Base-by-base conservation (phyloP, 2,113 vertebrate genomes). In the Chloebia gouldiae region DNA sequence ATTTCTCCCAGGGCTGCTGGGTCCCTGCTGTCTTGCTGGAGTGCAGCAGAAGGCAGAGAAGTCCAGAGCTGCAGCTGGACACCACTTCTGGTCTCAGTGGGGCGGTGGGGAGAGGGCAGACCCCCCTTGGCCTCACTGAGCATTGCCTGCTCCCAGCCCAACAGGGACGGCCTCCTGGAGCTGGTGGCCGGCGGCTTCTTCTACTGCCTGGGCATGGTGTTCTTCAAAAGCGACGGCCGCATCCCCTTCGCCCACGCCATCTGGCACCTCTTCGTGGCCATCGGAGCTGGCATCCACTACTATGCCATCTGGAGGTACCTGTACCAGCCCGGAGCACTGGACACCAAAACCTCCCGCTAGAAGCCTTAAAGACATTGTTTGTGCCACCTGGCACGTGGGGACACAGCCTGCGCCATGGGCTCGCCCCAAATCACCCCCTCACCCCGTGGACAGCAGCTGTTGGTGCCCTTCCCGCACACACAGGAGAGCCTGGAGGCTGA, bases 241-340 rank as follows among this genome's bases (percentile, higher is more conserved):
- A 98, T 99, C 69, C 99, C 99, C 33, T 99, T 99, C 1, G 99
- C 99, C 57, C 99, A 99, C 5, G 99, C 99, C 95, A 99, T 99
- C 98, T 99, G 99, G 99, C 99, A 99, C 90, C 98, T 99, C 44
- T 99, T 99, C 4, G 99, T 99, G 66, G 99, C 98, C 5, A 97
- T 97, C 0, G 99, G 99, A 87, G 99, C 99, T 13, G 97, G 96
- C 2, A 86, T 98, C 85, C 99, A 99, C 90, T 99, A 99, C 95
- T 99, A 99, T 1, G 99, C 99, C 96, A 99, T 99, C 94, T 99
- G 99, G 99, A 98, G 98, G 97, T 99, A 99, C 96, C 98, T 99
- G 66, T 99, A 99, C 89, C 88, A 81, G 57, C 98, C 98, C 0
- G 51, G 84, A 7, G 7, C 76, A 0, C 86, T 97, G 81, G 98